Conservation (phyloP, 2,797 vertebrate species). For the Eutrigla gurnardus region DNA sequence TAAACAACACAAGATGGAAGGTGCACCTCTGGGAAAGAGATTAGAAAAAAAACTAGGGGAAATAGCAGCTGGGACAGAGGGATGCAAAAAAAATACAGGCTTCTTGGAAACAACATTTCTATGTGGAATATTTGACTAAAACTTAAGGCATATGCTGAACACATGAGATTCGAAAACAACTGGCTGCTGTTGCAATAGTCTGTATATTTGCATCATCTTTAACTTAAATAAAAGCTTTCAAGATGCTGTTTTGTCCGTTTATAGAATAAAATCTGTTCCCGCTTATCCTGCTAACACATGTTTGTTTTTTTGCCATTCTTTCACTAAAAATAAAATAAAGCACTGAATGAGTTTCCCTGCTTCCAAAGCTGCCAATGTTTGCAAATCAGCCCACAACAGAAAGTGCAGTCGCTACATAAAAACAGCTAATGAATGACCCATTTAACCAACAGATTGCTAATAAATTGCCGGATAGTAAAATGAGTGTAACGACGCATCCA, state of each 20-base stretch:
- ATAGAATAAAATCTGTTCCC: neutral
- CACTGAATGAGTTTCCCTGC: neutral
- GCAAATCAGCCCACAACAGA: neutral
- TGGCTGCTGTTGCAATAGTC: neutral
- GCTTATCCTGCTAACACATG: neutral
- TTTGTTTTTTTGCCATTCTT: conserved; percentile 2
- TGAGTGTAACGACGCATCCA: conserved; percentile 28
- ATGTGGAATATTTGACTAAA: neutral
- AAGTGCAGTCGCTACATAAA: conserved; percentile 8
- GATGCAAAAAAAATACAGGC: neutral
- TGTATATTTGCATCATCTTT: neutral
- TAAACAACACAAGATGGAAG: neutral
- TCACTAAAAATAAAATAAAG: neutral
- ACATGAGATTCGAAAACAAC: neutral
- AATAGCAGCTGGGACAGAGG: neutral
- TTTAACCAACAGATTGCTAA: conserved; percentile 35
- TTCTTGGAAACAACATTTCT: neutral
- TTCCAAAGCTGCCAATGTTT: conserved; percentile 15
- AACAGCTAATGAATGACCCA: conserved; percentile 12
- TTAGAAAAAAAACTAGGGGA: neutral
- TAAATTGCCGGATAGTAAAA: conserved; percentile 52
- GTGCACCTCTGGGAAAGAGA: neutral
- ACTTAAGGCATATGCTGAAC: neutral
- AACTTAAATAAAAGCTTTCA: neutral
- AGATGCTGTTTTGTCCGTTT: neutral